Base-by-base conservation (phyloP, 1,140 invertebrate genomes). In the Homalodisca vitripennis region DNA sequence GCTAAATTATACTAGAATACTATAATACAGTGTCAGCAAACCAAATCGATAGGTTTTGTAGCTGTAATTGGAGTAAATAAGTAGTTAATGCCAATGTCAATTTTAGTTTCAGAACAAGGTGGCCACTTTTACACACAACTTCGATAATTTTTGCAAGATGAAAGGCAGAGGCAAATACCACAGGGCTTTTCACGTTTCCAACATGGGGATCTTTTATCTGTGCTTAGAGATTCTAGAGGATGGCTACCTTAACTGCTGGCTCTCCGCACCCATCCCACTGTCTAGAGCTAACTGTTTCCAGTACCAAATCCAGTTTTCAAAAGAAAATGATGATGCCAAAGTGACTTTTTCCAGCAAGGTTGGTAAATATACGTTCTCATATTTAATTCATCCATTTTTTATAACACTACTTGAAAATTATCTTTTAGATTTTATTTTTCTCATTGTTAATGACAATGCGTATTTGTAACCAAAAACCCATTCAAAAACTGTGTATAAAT, bases 61-160 rank as follows among this genome's bases (percentile, higher is more conserved):
- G n/a, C n/a, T n/a, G n/a, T n/a, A n/a, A n/a, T n/a, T n/a, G n/a
- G n/a, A n/a, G n/a, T n/a, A n/a, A n/a, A n/a, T n/a, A n/a, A n/a
- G n/a, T n/a, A n/a, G n/a, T n/a, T n/a, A n/a, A n/a, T n/a, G n/a
- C n/a, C n/a, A n/a, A n/a, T n/a, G n/a, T n/a, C n/a, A n/a, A n/a
- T 20, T 51, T 51, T 20, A 51, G 48, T 51, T 51, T 22, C 3
- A 51, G 48, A 51, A 51, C 48, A 51, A 3, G 22, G 22, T 22
- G 17, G 48, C 48, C n/a, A 51, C 48, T 20, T 51, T 51, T 22
- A 51, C 6, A 51, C 48, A 51, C n/a, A 51, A 51, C 14, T 51
- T 51, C 22, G 48, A 51, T 14, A 51, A 51, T 22, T 51, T 51
- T 22, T 51, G 48, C n/a, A 20, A 12, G 14, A 6, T 14, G 3